Percentiles rank a stretch among this genome's conserved stretches.
Conservation (phyloP, 2,888 invertebrate genomes). For the Noctua fimbriata region DNA sequence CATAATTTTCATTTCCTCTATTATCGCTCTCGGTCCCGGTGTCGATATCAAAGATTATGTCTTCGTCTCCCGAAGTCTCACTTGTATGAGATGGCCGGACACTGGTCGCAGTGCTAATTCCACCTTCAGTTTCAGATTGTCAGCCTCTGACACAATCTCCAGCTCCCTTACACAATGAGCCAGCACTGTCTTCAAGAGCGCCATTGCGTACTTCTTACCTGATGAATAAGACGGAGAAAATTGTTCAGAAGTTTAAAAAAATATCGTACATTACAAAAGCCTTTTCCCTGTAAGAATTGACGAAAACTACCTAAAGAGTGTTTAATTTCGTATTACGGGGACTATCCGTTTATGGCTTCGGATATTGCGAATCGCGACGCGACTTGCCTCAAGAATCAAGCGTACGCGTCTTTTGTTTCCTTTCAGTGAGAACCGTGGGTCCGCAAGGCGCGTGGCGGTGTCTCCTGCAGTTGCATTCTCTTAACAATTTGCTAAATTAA, state of each 20-base stretch:
- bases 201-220: conserved; percentile 83
- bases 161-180: conserved; percentile 76
- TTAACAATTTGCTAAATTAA: neutral
- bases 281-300: neutral
- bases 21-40: too few species aligned
- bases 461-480: neutral
- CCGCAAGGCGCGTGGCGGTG: neutral
- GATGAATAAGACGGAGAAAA: neutral
- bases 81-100: conserved; percentile 75
- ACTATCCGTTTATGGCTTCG: neutral
- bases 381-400: neutral
- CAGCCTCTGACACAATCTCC: conserved; percentile 73
- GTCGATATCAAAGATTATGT: neutral
- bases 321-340: neutral
- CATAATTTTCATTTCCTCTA: neutral
- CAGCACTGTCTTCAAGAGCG: conserved; percentile 78
- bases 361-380: neutral
- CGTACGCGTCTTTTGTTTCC: neutral
- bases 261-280: neutral
- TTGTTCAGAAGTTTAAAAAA: neutral
- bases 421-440: neutral
- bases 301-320: neutral
- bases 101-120: conserved; percentile 75
- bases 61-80: conserved; percentile 56
- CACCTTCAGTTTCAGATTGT: conserved; percentile 74